Evolutionary conservation across 2,888 invertebrate genomes (phyloP), one percentile per base, ranked within the genome.

Genomic region (Fabriciana adippe): DNA sequence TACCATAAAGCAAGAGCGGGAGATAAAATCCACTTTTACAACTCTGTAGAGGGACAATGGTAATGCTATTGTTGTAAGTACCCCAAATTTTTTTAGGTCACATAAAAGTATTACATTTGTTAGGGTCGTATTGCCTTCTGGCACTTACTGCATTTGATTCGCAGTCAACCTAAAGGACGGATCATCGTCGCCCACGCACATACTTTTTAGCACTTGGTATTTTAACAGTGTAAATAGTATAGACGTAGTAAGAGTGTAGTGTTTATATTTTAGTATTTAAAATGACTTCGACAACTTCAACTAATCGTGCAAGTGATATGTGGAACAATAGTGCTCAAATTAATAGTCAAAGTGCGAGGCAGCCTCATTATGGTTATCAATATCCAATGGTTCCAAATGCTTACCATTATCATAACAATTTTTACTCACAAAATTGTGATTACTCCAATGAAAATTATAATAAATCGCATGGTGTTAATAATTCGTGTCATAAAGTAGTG

Each of bases 41-140:
- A 87, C 88, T 87, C 82, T 71, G 84, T 84, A 80, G 82, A 90
- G 90, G 90, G 89, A 92, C 92, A 92, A 89, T 90, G 80, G 89
- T 81, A 85, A 85, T 79, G 81, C 92, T 90, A 91, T 92, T 92
- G 92, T 92, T 92, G 84, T 82, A 86, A 86, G 89, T 92, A 90
- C 92, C 92, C 92, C 87, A 88, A 91, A 87, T 89, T 92, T 92
- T 92, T 92, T 92, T 92, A 89, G 90, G 92, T 90, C 92, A 91
- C 84, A 90, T 88, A 92, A 90, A 90, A 90, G 89, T 90, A 90
- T 89, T 91, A 90, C 89, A 88, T 86, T 91, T 88, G 90, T 86
- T 80, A 90, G 91, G 90, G 91, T 87, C 89, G 87, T 83, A 86
- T 85, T 84, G 90, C 79, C 80, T 84, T 83, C 84, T 83, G 86